Conservation (phyloP, 2,113 vertebrate species). For the Coptodon bakossiorum region DNA sequence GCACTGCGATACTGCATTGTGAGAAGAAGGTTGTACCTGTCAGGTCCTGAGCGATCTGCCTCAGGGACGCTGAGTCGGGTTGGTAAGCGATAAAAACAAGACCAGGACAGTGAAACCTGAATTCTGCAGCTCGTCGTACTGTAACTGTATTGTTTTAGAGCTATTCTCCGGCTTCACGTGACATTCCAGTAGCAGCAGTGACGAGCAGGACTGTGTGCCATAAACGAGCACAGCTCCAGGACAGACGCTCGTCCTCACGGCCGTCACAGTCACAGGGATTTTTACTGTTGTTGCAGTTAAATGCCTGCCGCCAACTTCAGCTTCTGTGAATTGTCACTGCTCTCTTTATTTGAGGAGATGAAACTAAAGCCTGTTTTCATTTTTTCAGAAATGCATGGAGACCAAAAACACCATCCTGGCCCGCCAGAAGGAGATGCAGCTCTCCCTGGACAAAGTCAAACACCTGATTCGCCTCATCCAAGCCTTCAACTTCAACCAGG, state of each 20-base stretch:
- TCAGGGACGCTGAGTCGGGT: neutral
- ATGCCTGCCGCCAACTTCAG: neutral
- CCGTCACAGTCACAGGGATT: neutral
- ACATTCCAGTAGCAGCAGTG: neutral
- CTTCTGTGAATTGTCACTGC: neutral
- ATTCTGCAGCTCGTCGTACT: rapidly evolving
- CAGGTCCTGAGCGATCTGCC: neutral
- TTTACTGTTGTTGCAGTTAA: neutral
- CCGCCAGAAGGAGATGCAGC: conserved; percentile 97
- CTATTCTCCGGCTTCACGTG: neutral
- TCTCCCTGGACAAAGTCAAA: conserved; percentile 94
- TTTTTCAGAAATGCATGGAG: conserved; percentile 95
- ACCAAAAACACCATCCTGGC: conserved; percentile 95
- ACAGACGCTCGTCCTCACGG: neutral
- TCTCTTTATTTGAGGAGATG: neutral
- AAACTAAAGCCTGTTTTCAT: neutral
- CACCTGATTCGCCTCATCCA: conserved; percentile 95
- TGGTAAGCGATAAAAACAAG: neutral
- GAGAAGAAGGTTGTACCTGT: neutral
- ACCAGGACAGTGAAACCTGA: neutral
- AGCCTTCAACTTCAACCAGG: conserved; percentile 88
- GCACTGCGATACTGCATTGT: neutral
- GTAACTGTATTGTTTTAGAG: neutral
- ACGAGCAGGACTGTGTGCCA: neutral
- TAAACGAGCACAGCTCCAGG: neutral